Conservation (phyloP, 2,113 vertebrate species). For the Scartelaos histophorus region DNA sequence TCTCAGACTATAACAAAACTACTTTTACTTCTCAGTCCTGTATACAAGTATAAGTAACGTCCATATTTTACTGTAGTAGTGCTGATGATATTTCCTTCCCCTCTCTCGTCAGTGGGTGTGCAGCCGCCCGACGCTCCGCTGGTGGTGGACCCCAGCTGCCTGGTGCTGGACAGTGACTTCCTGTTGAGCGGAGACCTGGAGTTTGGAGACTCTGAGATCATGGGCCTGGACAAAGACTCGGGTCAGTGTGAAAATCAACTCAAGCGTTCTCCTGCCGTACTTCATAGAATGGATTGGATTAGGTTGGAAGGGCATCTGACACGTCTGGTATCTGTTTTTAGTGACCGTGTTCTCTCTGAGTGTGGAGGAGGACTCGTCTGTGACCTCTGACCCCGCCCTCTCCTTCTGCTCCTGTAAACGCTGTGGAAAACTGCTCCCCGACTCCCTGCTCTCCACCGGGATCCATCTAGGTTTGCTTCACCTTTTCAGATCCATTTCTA, state of each 20-base stretch:
- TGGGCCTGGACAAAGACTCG: slow-evolving; percentile 59
- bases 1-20: no score
- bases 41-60: no score
- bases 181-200: slow-evolving; percentile 65
- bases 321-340: background rate
- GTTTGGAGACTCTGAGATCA: slow-evolving; percentile 66
- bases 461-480: slow-evolving; percentile 50
- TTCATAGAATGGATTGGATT: no score
- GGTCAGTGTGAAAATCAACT: slow-evolving; percentile 45
- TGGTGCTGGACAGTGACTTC: slow-evolving; percentile 70
- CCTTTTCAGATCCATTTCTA: no score
- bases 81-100: slow-evolving; percentile 29
- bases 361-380: slow-evolving; percentile 58
- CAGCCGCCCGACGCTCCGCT: slow-evolving; percentile 40
- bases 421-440: slow-evolving; percentile 80
- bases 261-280: no score
- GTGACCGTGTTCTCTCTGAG: slow-evolving; percentile 69
- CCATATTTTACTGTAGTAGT: no score
- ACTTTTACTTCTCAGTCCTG: no score
- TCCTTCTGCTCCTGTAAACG: slow-evolving; percentile 81
- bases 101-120: background rate
- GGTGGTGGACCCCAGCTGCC: slow-evolving; percentile 52
- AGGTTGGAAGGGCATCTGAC: background rate
- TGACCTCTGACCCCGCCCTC: slow-evolving; percentile 60
- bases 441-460: slow-evolving; percentile 66